Evolutionary conservation across 2,888 invertebrate genomes (phyloP), one percentile per base, ranked within the genome.

Genomic region (Habrosyne pyritoides): DNA sequence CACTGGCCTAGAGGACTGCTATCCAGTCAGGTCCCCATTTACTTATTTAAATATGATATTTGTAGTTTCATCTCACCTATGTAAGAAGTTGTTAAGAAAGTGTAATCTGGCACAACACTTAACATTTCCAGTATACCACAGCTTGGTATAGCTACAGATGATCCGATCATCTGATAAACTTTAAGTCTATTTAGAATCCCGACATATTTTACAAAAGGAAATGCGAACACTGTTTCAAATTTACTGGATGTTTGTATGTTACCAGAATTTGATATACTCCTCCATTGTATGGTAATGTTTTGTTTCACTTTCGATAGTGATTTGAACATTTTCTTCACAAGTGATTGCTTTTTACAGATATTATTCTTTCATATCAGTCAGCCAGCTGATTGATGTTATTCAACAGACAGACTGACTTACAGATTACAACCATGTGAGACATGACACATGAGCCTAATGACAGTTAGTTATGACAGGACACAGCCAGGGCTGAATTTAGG

Each of bases 181-280:
- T 94, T 94, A 21, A 94, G 79, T 67, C 93, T 89, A 75, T 93
- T 93, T 36, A 94, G 66, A 53, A 91, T 12, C 26, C 93, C 82
- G 63, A 94, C 78, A 60, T 87, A 84, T 70, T 83, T 87, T 53
- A 94, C 87, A 52, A 82, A 73, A 30, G 90, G 89, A 62, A 92
- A 85, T 5, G 80, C 66, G 74, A 84, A 92, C 28, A 92, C 91
- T 24, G 85, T 78, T 70, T 91, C 87, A 66, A 88, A 91, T 42
- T 73, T 67, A 47, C 26, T 60, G 4, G 61, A 52, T 36, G 4
- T 56, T 22, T 47, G 33, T 49, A 10, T 14, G 48, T 26, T 28
- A 14, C 10, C 10, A 18, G 12, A 30, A 50, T 21, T 50, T 21
- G 50, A 28, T 21, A 14, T 18, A 28, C 10, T 21, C 30, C 18